Conservation (phyloP, 2,113 vertebrate genomes). For the Hydrochoerus hydrochaeris region DNA sequence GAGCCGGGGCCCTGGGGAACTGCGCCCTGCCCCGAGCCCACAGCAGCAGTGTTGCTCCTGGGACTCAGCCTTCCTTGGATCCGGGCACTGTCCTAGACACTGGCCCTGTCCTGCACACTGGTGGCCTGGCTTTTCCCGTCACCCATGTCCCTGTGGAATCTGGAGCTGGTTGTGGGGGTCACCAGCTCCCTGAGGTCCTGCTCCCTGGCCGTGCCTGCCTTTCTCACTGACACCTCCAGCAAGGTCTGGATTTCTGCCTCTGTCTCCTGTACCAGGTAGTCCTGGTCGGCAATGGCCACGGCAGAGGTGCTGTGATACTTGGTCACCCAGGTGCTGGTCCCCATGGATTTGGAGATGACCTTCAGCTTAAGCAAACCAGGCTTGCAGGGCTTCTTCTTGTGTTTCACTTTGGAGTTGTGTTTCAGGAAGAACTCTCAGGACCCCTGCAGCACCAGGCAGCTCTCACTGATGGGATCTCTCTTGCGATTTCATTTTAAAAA, state of each 20-base stretch:
- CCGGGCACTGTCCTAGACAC: slow-evolving; percentile 86
- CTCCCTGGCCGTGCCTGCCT: slow-evolving; percentile 81
- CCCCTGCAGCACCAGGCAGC: slow-evolving; percentile 96
- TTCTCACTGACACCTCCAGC: slow-evolving; percentile 87
- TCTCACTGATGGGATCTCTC: slow-evolving; percentile 97
- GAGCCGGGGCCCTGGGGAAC: slow-evolving; percentile 82
- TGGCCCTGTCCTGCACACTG: slow-evolving; percentile 85
- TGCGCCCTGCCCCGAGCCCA: slow-evolving; percentile 74
- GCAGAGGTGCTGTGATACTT: slow-evolving; percentile 87
- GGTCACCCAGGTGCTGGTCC: slow-evolving; percentile 92
- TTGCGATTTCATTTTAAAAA: slow-evolving; percentile 97
- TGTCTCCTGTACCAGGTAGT: slow-evolving; percentile 86
- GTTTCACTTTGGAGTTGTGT: slow-evolving; percentile 95
- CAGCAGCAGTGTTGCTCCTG: slow-evolving; percentile 85
- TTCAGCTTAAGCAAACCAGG: slow-evolving; percentile 94
- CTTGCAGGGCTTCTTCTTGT: slow-evolving; percentile 96
- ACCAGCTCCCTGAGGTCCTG: slow-evolving; percentile 76
- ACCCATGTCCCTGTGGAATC: slow-evolving; percentile 76
- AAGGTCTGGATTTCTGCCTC: slow-evolving; percentile 88
- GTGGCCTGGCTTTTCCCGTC: slow-evolving; percentile 87
- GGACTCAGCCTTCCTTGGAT: slow-evolving; percentile 90
- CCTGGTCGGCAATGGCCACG: slow-evolving; percentile 87
- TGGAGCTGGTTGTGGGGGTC: slow-evolving; percentile 78
- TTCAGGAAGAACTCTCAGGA: slow-evolving; percentile 98
- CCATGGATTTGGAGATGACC: slow-evolving; percentile 99